Percentiles rank a stretch among this genome's conserved stretches.
Conservation (phyloP, 2,888 invertebrate genomes). For the Hypolimnas misippus region DNA sequence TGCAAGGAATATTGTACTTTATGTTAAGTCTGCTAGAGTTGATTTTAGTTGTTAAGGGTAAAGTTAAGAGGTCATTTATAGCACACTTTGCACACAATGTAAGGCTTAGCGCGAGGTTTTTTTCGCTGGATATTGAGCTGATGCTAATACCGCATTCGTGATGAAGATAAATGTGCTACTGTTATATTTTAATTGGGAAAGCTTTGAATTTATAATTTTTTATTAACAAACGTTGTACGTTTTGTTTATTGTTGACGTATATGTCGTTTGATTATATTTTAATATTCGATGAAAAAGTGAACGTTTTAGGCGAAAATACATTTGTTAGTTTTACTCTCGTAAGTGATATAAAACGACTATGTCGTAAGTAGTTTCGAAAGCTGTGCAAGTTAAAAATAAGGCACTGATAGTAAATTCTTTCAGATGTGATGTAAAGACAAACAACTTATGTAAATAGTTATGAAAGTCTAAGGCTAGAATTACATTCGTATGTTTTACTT, state of each 20-base stretch:
- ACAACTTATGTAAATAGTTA: too few relatives aligned
- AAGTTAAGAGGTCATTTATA: slow-evolving; percentile 59
- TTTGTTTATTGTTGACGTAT: not conserved
- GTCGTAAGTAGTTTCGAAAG: too few relatives aligned
- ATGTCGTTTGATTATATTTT: too few relatives aligned
- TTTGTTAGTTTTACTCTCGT: too few relatives aligned
- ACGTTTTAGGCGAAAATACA: too few relatives aligned
- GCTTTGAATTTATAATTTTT: slow-evolving; percentile 42
- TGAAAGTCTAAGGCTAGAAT: too few relatives aligned
- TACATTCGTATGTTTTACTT: too few relatives aligned
- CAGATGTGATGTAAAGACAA: too few relatives aligned
- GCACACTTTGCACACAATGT: slow-evolving; percentile 70
- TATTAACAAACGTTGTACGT: not conserved
- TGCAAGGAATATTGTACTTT: slow-evolving; percentile 38
- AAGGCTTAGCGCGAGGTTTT: slow-evolving; percentile 60
- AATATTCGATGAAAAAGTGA: too few relatives aligned
- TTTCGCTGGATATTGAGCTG: slow-evolving; percentile 61
- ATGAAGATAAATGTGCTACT: slow-evolving; percentile 46
- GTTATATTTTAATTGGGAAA: slow-evolving; percentile 45
- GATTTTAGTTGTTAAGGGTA: slow-evolving; percentile 41
- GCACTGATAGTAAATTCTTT: too few relatives aligned
- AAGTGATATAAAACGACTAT: too few relatives aligned
- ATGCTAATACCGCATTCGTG: slow-evolving; percentile 64
- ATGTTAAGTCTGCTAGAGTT: slow-evolving; percentile 38
- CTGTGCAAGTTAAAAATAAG: too few relatives aligned